phyloP scores from a whole-genome alignment of 2,797 vertebrate genomes.

The Coracias cyanogaster region DNA sequence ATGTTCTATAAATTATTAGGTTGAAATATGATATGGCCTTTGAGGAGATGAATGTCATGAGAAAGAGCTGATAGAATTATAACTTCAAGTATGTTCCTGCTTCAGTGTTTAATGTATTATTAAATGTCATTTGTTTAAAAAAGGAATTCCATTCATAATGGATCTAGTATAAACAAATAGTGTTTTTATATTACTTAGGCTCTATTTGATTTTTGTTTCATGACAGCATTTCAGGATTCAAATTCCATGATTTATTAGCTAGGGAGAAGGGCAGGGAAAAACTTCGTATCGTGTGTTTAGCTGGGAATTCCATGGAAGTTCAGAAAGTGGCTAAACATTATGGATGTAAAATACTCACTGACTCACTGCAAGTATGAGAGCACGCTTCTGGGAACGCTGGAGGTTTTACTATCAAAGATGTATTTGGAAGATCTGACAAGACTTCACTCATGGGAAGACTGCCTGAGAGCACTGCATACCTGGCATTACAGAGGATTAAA shows the following conservation, averaged over 20 bases:
- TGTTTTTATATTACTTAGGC: constrained; percentile 11
- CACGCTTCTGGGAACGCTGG: neutral
- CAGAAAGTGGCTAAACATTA: neutral
- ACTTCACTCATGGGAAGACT: neutral
- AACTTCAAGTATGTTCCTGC: neutral
- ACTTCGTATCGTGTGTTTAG: neutral
- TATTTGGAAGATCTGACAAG: neutral
- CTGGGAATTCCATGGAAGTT: neutral
- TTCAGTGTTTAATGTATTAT: constrained; percentile 42
- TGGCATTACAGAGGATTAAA: neutral
- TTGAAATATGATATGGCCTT: neutral
- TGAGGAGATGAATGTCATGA: neutral
- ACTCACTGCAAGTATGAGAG: neutral
- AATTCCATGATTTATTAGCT: constrained; percentile 26
- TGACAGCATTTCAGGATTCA: neutral
- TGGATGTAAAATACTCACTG: neutral
- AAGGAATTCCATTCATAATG: constrained; percentile 12
- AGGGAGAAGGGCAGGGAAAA: neutral
- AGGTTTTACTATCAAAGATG: neutral
- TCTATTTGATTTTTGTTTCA: constrained; percentile 32
- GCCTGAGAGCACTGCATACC: fast-evolving
- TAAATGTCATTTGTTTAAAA: constrained; percentile 39
- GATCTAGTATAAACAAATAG: constrained; percentile 34
- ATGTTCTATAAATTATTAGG: neutral
- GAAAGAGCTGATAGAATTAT: constrained; percentile 23